Conservation (phyloP, 2,113 vertebrate species). For the Jacana jacana region DNA sequence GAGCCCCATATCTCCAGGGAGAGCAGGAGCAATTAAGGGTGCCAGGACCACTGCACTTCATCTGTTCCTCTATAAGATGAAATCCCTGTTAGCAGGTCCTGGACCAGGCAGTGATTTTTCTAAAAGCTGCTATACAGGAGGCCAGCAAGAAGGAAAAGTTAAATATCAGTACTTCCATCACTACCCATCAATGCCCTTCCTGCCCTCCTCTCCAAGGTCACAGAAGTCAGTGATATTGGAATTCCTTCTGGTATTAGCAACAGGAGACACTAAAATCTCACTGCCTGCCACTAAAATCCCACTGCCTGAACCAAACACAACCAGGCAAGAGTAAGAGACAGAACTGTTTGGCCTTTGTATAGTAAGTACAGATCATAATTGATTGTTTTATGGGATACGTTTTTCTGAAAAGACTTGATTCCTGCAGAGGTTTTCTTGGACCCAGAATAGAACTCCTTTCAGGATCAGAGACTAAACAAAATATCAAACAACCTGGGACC, state of each 20-base stretch:
- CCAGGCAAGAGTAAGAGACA: not conserved
- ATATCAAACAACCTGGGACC: not conserved
- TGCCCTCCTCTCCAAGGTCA: not conserved
- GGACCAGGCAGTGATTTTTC: not conserved
- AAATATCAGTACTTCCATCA: not conserved
- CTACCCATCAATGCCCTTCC: not conserved
- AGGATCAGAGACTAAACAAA: not conserved
- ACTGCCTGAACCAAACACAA: not conserved
- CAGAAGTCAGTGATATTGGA: not conserved
- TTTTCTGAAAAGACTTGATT: not conserved
- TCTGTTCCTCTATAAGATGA: not conserved
- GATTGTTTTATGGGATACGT: not conserved
- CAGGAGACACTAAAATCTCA: not conserved
- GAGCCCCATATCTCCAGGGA: not conserved
- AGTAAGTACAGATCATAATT: not conserved
- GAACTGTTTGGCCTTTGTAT: not conserved
- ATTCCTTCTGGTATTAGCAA: not conserved
- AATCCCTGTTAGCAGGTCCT: not conserved
- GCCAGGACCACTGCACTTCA: fast-evolving
- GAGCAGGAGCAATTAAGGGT: not conserved
- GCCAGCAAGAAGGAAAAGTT: not conserved
- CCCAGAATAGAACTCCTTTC: not conserved
- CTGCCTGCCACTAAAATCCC: not conserved
- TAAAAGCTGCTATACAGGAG: not conserved
- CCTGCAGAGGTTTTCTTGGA: not conserved